Conservation (phyloP, 35 echinoderm and acorn worm species). For the Diadema setosum region DNA sequence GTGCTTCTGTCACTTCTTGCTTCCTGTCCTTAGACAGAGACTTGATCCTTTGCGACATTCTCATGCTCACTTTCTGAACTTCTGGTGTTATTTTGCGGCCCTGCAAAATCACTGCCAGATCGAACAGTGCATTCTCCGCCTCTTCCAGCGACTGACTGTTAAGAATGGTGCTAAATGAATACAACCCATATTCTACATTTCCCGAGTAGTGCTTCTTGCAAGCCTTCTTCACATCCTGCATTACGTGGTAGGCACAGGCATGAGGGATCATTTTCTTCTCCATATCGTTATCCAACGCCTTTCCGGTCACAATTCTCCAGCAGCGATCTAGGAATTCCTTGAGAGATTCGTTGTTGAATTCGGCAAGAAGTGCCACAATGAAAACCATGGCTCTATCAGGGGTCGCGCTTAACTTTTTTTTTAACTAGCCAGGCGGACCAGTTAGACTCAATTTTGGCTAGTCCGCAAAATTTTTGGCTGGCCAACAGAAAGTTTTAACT, state of each 20-base stretch:
- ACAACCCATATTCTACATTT: conserved; percentile 13
- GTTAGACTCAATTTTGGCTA: too few relatives aligned
- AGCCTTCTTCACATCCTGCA: neutral
- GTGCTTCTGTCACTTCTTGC: too few relatives aligned
- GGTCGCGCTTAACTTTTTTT: too few relatives aligned
- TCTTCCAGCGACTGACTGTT: neutral
- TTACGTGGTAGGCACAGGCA: conserved; percentile 5
- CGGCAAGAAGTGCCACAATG: neutral
- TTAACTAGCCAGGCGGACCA: too few relatives aligned
- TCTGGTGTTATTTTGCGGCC: neutral
- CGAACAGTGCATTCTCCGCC: neutral
- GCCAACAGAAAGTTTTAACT: too few relatives aligned
- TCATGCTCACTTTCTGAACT: neutral
- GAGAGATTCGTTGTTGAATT: conserved; percentile 14
- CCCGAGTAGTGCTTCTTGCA: conserved; percentile 23
- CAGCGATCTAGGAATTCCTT: conserved; percentile 6
- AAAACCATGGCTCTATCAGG: conserved; percentile 12
- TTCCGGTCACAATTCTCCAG: conserved; percentile 5
- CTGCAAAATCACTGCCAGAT: neutral
- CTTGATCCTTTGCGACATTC: neutral
- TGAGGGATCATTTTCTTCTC: neutral
- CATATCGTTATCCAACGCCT: conserved; percentile 1
- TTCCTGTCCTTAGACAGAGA: too few relatives aligned
- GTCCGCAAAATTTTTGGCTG: too few relatives aligned
- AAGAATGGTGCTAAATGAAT: neutral